A percentile compares a stretch with the other conserved stretches of the same genome.
Conservation (phyloP, 2,113 vertebrate genomes). For the Synchiropus splendidus region DNA sequence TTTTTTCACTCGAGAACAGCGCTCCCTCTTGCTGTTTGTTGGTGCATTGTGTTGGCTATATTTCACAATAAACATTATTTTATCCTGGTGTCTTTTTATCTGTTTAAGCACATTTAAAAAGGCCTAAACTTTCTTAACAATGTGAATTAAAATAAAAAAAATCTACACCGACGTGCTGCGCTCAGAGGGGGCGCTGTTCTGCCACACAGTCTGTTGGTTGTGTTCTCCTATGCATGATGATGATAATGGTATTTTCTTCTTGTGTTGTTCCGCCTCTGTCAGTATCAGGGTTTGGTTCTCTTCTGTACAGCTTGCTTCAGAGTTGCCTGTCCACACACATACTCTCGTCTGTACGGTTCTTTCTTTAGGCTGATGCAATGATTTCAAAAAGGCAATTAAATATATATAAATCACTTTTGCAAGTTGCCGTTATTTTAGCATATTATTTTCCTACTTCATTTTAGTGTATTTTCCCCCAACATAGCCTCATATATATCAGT, state of each 20-base stretch:
- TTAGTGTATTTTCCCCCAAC: no score
- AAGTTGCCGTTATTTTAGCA: background rate
- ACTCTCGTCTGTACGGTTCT: conserved; percentile 74
- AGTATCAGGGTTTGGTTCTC: conserved; percentile 17
- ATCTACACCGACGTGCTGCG: conserved; percentile 56
- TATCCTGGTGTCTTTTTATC: background rate
- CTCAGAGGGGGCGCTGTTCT: conserved; percentile 57
- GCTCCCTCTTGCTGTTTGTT: conserved; percentile 46
- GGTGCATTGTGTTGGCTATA: background rate
- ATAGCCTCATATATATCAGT: no score
- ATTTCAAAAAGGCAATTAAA: conserved; percentile 64
- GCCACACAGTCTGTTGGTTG: conserved; percentile 32
- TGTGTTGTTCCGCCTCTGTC: conserved; percentile 23
- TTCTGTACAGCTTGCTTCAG: conserved; percentile 57
- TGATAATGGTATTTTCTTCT: conserved; percentile 32
- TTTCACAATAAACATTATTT: background rate
- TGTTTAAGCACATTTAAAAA: no score
- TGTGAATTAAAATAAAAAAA: no score
- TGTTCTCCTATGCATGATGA: conserved; percentile 43
- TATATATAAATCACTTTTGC: conserved; percentile 27
- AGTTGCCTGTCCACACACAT: conserved; percentile 69
- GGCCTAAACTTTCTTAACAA: no score
- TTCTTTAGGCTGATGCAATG: conserved; percentile 59
- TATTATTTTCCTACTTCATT: background rate
- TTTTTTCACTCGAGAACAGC: conserved; percentile 40